A percentile compares a stretch with the other conserved stretches of the same genome.
Conservation (phyloP, 2,113 vertebrate species). For the Origma solitaria region DNA sequence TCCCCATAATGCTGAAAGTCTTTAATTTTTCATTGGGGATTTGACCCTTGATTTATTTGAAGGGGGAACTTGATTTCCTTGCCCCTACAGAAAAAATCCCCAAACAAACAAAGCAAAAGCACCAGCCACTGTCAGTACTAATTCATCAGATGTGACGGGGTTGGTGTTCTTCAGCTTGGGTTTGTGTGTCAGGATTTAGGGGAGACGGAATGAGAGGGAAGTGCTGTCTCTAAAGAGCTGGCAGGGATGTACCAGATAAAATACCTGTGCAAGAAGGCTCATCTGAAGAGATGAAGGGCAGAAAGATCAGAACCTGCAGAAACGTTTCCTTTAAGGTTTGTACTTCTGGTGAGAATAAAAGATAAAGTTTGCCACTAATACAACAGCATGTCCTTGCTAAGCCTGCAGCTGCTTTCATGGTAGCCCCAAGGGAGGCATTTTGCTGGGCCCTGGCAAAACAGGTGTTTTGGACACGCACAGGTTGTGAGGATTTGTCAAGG, state of each 20-base stretch:
- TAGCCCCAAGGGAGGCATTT: neutral
- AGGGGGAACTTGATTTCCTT: neutral
- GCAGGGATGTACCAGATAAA: neutral
- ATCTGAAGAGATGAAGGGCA: neutral
- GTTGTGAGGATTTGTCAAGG: neutral
- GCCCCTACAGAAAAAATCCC: neutral
- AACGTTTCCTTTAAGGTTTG: neutral
- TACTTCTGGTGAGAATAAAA: neutral
- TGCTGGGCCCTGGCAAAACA: neutral
- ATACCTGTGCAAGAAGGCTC: neutral
- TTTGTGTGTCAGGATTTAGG: neutral
- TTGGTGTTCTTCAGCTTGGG: neutral
- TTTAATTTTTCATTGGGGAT: neutral
- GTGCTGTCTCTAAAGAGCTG: neutral
- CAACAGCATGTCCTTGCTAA: neutral
- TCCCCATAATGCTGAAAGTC: neutral
- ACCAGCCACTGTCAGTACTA: neutral
- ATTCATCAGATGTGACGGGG: neutral
- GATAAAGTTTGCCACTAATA: neutral
- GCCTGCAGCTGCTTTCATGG: neutral
- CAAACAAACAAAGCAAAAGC: neutral
- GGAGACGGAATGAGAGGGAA: neutral
- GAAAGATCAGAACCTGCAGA: neutral
- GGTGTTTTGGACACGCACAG: neutral
- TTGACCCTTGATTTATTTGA: neutral